Percentiles rank a stretch among this genome's conserved stretches.
Evolutionary conservation across 23 tunicate genomes (phyloP).

Genomic region (Halocynthia roretzi): DNA sequence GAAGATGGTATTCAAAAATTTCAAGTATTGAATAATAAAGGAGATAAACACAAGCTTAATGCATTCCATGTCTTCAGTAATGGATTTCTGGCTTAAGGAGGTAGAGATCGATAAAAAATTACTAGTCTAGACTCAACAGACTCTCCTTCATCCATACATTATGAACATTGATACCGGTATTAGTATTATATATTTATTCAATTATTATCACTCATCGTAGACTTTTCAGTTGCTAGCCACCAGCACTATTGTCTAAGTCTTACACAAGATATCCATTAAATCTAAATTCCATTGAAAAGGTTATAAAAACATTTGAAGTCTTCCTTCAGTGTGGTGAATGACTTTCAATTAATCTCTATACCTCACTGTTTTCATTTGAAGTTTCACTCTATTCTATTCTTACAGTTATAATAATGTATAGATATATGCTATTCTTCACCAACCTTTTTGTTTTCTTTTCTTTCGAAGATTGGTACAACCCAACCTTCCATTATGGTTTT

Average conservation of each 20-base stretch:
- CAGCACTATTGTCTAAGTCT: background rate
- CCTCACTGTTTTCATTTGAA: background rate
- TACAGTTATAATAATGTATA: background rate
- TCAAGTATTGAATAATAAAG: background rate
- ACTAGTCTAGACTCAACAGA: too few relatives aligned
- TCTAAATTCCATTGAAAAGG: background rate
- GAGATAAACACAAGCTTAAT: background rate
- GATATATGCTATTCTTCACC: background rate
- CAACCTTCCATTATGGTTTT: slow-evolving; percentile 79
- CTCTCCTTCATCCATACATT: too few relatives aligned
- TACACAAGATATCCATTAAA: background rate
- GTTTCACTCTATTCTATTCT: background rate
- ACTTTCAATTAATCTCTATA: background rate
- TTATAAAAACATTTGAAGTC: background rate
- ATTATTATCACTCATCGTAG: too few relatives aligned
- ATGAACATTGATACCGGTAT: too few relatives aligned
- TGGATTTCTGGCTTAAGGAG: too few relatives aligned
- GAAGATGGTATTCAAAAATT: background rate
- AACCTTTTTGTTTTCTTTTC: slow-evolving; percentile 73
- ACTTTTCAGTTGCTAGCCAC: background rate
- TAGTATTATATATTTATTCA: too few relatives aligned
- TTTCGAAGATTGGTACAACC: slow-evolving; percentile 81
- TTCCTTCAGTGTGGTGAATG: background rate
- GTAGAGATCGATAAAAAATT: too few relatives aligned
- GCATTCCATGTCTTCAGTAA: too few relatives aligned